phyloP scores from a whole-genome alignment of 1,140 invertebrate genomes.

The Panagrolaimus sp. region DNA sequence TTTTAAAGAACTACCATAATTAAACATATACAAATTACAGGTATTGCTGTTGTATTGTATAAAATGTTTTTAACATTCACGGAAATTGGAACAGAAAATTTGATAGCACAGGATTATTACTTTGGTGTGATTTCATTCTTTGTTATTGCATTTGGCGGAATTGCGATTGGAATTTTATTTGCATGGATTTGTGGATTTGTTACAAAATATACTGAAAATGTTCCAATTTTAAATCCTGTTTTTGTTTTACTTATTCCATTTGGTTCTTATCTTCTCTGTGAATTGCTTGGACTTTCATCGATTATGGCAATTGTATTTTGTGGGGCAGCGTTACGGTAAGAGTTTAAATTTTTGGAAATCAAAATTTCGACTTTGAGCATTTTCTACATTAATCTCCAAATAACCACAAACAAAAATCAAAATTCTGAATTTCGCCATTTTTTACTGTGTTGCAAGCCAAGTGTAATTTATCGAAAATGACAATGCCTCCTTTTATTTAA shows the following conservation, averaged over 20 bases:
- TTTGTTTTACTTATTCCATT: constrained; percentile 53
- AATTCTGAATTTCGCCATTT: no score
- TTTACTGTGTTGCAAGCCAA: no score
- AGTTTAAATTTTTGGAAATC: no score
- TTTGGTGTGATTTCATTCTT: constrained; percentile 83
- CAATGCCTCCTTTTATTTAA: no score
- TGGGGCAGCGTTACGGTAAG: constrained; percentile 72
- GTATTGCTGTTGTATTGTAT: constrained; percentile 67
- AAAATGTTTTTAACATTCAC: constrained; percentile 88
- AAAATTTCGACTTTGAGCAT: no score
- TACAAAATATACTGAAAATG: constrained; percentile 50
- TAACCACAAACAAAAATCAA: no score
- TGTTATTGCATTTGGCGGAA: constrained; percentile 85
- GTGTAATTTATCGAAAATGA: no score
- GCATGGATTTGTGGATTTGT: constrained; percentile 78
- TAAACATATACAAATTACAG: constrained; percentile 7
- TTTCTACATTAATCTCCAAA: no score
- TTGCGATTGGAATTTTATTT: constrained; percentile 88
- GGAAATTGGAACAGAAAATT: constrained; percentile 53
- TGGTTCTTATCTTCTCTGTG: constrained; percentile 40
- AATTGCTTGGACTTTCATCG: constrained; percentile 44
- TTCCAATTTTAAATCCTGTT: constrained; percentile 52
- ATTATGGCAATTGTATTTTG: constrained; percentile 78
- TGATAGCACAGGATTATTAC: constrained; percentile 65
- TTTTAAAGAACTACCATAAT: neutral